These are phyloP conservation scores for Plutomurus gul DNA, from an alignment of 1,140 invertebrate species.

Conservation along the genomic window DNA sequence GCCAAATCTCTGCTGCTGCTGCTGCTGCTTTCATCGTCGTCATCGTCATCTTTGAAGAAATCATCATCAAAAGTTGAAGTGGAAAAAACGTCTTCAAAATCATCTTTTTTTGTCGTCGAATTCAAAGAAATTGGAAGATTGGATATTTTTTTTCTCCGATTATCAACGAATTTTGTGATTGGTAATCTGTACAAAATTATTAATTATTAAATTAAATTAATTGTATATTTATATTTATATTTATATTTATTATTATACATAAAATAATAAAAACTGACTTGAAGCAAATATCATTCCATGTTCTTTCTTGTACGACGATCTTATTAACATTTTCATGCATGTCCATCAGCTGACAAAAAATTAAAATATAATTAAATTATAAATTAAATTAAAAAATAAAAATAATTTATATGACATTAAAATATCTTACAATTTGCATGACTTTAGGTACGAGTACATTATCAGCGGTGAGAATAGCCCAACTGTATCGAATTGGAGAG, in stretches of 20 bases:
- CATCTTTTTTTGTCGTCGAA: not conserved
- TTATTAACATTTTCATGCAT: constrained; percentile 58
- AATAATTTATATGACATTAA: not conserved
- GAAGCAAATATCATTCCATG: constrained; percentile 60
- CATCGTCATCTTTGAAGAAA: constrained; percentile 38
- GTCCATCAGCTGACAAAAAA: constrained; percentile 57
- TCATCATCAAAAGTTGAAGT: constrained; percentile 42
- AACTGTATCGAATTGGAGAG: constrained; percentile 39
- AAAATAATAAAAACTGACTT: constrained; percentile 55
- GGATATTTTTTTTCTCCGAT: not conserved
- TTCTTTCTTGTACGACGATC: constrained; percentile 56
- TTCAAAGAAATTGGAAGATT: no score
- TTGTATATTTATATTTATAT: not conserved
- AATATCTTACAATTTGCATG: constrained; percentile 57
- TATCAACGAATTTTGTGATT: constrained; percentile 53
- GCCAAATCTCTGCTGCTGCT: not conserved
- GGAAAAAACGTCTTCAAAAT: not conserved
- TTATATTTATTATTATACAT: not conserved
- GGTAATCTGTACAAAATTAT: not conserved
- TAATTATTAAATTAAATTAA: not conserved
- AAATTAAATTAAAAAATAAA: not conserved
- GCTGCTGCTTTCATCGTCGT: not conserved
- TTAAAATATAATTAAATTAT: not conserved
- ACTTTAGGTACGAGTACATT: constrained; percentile 60
- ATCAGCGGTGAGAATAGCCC: constrained; percentile 58